Evolutionary conservation across 2,113 vertebrate species (phyloP).

Genomic region (Greenwoodochromis staneri): DNA sequence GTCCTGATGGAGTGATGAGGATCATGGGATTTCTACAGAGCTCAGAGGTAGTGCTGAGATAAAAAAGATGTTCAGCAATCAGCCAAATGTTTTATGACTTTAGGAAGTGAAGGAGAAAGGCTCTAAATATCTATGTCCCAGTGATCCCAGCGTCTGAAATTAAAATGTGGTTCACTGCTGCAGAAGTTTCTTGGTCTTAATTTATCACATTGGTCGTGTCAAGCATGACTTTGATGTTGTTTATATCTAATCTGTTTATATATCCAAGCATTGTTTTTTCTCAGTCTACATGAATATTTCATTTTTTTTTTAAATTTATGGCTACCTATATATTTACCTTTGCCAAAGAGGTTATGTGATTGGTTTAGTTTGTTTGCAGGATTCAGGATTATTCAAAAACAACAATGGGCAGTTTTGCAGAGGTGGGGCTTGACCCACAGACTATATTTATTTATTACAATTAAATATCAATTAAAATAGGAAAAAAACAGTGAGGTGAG

Average conservation of each 20-base stretch:
- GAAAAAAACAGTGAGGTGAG: no score
- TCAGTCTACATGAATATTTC: background rate
- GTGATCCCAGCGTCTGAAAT: background rate
- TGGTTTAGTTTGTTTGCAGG: background rate
- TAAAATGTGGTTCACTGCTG: background rate
- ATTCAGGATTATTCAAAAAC: background rate
- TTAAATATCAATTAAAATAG: background rate
- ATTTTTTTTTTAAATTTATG: accelerated
- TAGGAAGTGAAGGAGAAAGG: background rate
- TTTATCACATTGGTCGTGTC: background rate
- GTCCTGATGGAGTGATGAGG: constrained; percentile 6
- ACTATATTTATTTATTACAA: background rate
- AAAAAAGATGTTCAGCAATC: background rate
- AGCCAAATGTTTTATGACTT: background rate
- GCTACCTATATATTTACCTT: background rate
- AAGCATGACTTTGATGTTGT: background rate
- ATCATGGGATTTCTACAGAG: constrained; percentile 19
- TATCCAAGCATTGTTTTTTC: background rate
- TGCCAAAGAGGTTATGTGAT: background rate
- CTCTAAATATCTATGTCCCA: background rate
- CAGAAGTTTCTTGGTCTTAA: background rate
- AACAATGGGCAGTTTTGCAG: background rate
- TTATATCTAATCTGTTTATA: background rate
- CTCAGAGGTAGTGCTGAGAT: background rate
- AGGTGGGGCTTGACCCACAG: background rate